phyloP scores from a whole-genome alignment of 2,113 vertebrate genomes.

The Calidris pugnax region DNA sequence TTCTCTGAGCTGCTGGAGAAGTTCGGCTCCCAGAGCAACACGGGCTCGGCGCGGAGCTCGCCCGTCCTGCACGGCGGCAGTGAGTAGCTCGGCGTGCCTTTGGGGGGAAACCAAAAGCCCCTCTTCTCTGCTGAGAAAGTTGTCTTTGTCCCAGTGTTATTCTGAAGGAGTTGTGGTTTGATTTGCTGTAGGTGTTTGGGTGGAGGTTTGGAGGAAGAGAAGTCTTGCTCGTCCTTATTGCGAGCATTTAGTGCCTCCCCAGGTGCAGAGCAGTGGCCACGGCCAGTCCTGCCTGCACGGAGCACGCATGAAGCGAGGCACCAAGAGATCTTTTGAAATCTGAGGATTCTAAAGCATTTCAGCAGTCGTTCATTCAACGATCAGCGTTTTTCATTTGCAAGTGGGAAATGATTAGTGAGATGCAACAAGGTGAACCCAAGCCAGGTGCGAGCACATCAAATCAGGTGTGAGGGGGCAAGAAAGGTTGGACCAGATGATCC shows the following conservation, averaged over 20 bases:
- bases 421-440: neutral
- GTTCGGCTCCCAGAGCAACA: constrained; percentile 84
- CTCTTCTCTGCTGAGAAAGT: neutral
- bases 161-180: neutral
- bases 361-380: neutral
- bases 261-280: neutral
- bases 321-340: neutral
- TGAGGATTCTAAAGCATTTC: neutral
- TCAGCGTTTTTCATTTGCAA: neutral
- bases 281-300: neutral
- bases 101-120: neutral
- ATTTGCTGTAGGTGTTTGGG: neutral
- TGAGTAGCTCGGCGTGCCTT: constrained; percentile 28
- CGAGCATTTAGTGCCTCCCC: neutral
- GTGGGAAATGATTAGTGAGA: neutral
- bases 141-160: neutral
- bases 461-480: fast-evolving
- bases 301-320: neutral
- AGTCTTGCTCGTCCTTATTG: neutral
- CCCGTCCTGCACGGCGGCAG: constrained; percentile 75
- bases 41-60: constrained; percentile 83
- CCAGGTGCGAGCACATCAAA: neutral
- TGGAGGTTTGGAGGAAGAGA: neutral
- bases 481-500: neutral
- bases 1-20: constrained; percentile 89